A percentile compares a stretch with the other conserved stretches of the same genome.
Evolutionary conservation across 2,888 invertebrate genomes (phyloP).

Genomic region (Metallyticus violacea): DNA sequence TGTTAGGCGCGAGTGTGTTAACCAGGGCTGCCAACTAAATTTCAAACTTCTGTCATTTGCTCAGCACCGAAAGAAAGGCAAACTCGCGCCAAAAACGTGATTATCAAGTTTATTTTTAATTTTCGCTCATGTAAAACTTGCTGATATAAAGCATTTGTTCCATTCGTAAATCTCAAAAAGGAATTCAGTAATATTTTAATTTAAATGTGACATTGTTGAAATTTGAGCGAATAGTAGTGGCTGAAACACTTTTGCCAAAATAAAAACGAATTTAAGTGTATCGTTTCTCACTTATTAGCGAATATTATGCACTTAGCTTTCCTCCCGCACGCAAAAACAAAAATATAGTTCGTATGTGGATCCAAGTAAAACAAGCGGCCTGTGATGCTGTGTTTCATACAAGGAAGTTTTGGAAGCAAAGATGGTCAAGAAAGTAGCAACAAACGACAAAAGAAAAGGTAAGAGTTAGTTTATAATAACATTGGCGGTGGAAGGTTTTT

Average conservation of each 20-base stretch:
- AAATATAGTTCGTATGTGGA: constrained; percentile 1
- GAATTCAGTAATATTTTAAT: not conserved
- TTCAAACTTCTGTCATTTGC: not conserved
- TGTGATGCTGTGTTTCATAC: constrained; percentile 12
- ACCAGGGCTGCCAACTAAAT: not conserved
- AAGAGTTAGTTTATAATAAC: not conserved
- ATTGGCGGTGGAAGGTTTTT: no score
- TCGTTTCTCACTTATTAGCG: not conserved
- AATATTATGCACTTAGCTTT: not conserved
- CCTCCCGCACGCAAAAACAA: not conserved
- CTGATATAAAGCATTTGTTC: not conserved
- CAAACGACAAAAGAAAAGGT: not conserved
- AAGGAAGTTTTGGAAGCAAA: not conserved
- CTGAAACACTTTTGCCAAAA: not conserved
- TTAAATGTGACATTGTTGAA: not conserved
- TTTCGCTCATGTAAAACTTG: not conserved
- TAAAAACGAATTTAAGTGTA: not conserved
- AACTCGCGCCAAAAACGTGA: not conserved
- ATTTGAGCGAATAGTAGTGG: no score
- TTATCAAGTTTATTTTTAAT: not conserved
- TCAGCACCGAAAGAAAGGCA: not conserved
- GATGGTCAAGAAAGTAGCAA: not conserved
- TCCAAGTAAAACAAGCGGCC: not conserved
- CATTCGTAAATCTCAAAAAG: not conserved
- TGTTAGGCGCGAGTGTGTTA: not conserved